Evolutionary conservation across 2,888 invertebrate genomes (phyloP).

Genomic region (Philereme transversata): DNA sequence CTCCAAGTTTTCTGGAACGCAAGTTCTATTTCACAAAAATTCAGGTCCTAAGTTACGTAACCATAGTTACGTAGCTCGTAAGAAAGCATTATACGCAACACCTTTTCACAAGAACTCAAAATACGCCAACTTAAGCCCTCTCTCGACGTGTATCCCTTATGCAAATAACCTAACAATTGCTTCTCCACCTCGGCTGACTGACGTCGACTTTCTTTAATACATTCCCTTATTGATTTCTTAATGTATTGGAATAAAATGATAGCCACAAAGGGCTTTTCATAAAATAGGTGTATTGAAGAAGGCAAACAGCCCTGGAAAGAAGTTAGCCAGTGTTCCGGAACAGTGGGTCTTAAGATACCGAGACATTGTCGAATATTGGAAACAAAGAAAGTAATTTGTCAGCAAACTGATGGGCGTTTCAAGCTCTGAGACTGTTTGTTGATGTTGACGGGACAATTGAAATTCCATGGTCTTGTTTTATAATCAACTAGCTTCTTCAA

Average conservation of each 20-base stretch:
- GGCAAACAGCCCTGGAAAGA: conserved; percentile 41
- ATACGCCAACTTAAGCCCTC: conserved; percentile 23
- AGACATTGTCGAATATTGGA: conserved; percentile 44
- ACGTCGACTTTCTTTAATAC: conserved; percentile 21
- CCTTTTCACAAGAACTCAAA: conserved; percentile 6
- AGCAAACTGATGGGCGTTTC: conserved; percentile 39
- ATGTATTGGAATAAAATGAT: conserved; percentile 40
- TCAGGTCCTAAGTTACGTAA: not conserved
- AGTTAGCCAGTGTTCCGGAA: conserved; percentile 48
- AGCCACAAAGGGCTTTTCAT: conserved; percentile 36
- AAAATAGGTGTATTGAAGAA: conserved; percentile 36
- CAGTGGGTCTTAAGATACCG: conserved; percentile 43
- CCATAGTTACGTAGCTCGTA: not conserved
- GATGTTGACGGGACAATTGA: conserved; percentile 22
- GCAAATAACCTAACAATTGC: conserved; percentile 36
- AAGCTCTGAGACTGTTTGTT: conserved; percentile 20
- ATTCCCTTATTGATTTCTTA: conserved; percentile 30
- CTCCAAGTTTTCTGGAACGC: no score
- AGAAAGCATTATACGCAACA: not conserved
- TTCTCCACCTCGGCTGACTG: conserved; percentile 31
- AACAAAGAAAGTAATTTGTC: conserved; percentile 54
- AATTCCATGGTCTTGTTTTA: conserved; percentile 6
- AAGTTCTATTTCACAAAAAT: not conserved
- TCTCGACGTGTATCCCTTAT: conserved; percentile 19
- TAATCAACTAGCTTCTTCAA: not conserved